Conservation (phyloP, 2,888 invertebrate genomes). For the Frankliniella intonsa region DNA sequence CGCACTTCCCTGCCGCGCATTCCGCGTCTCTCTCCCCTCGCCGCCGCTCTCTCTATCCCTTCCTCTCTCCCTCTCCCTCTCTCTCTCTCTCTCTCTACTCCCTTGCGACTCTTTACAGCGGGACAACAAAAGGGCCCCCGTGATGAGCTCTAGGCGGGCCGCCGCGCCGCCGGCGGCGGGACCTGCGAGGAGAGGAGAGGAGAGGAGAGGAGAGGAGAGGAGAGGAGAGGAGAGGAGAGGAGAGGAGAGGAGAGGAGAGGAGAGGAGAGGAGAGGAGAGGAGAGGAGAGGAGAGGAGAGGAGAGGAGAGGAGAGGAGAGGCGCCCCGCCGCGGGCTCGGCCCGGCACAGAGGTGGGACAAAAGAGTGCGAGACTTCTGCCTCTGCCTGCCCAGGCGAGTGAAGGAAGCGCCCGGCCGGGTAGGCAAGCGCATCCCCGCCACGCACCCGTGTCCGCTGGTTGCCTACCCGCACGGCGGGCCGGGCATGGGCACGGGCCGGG, state of each 20-base stretch:
- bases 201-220: neutral
- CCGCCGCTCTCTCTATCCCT: neutral
- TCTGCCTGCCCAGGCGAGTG: no score
- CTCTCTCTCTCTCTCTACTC: neutral
- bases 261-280: neutral
- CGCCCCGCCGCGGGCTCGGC: no score
- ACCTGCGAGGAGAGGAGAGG: neutral
- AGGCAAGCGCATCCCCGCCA: neutral
- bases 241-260: neutral
- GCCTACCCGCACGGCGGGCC: neutral
- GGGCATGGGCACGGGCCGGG: no score
- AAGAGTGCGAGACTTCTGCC: no score
- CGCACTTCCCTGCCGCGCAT: neutral
- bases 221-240: neutral
- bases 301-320: neutral
- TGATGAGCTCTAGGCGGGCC: neutral
- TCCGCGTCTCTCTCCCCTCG: neutral
- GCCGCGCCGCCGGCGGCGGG: no score
- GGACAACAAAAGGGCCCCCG: neutral
- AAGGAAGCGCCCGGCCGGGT: neutral
- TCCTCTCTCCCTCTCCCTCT: neutral
- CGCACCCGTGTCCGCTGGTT: neutral
- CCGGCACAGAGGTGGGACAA: no score
- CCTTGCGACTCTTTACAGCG: neutral
- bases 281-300: constrained; percentile 1